Base-by-base conservation (phyloP, 1,140 invertebrate genomes). In the Eubasilissa regina region DNA sequence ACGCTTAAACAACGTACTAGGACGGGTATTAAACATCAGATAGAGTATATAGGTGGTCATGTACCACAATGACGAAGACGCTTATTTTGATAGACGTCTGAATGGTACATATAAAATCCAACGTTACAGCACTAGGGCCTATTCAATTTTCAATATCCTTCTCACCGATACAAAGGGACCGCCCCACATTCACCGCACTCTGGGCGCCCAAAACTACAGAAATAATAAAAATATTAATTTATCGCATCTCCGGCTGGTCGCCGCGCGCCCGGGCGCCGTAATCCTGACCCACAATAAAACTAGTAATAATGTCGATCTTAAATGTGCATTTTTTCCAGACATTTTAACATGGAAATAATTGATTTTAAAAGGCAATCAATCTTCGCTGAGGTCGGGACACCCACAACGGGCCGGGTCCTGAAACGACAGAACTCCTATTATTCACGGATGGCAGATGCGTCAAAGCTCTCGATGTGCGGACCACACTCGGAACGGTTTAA, bases 341-440 rank as follows among this genome's bases (percentile, higher is more conserved):
- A 44, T 78, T 81, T 75, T 74, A 62, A 73, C 44, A 64, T 82
- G 80, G 73, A 79, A 79, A 79, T 82, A 82, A 82, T 82, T 82
- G 80, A 82, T 82, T 82, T 79, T 79, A 82, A 79, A 82, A 82
- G 73, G 80, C 80, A 55, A 82, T 82, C 77, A 79, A 79, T 79
- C 80, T 79, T 77, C 48, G 25, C 53, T 25, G 70, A 74, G 51
- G 12, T 56, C 25, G 66, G 56, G 66, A 75, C 74, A 75, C 74
- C 48, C 74, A 75, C 74, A 48, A 48, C 45, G 74, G 15, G 25
- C 25, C 47, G 43, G 60, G 25, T 78, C 48, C 13, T 53, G 43
- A 55, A 60, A 64, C 47, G 77, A 66, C 78, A 62, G 17, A 75
- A 12, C 47, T 62, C 47, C 55, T 74, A 74, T 74, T 74, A 74